A percentile compares a stretch with the other conserved stretches of the same genome.
phyloP scores from a whole-genome alignment of 2,888 invertebrate genomes.

The Micoletzkya japonica region DNA sequence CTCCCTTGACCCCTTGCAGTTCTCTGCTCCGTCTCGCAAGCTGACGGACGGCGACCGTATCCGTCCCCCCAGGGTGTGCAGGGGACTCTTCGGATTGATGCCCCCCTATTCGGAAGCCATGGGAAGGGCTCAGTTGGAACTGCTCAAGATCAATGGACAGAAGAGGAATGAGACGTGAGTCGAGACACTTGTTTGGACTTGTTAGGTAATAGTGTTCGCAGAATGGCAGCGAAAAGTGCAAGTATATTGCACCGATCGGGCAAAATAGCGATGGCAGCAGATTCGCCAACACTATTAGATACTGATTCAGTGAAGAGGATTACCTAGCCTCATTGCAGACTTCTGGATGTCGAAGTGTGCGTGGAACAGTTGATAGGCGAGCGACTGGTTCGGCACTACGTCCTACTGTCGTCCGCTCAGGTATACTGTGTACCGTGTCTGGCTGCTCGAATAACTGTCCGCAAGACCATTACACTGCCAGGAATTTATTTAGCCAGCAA shows the following conservation, averaged over 20 bases:
- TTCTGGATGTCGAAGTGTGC: conserved; percentile 52
- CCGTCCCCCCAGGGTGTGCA: conserved; percentile 45
- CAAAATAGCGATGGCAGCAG: too few species aligned
- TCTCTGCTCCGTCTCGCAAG: conserved; percentile 15
- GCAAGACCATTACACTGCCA: too few species aligned
- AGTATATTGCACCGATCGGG: too few species aligned
- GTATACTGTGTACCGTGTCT: conserved; percentile 4
- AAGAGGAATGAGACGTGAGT: conserved; percentile 44
- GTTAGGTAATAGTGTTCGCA: neutral
- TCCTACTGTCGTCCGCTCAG: conserved; percentile 57
- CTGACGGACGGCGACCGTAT: conserved; percentile 32
- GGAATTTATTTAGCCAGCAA: too few species aligned
- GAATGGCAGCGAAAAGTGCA: too few species aligned
- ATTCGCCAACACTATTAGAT: too few species aligned
- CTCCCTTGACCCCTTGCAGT: too few species aligned
- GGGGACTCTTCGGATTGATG: conserved; percentile 46
- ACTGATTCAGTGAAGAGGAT: too few species aligned
- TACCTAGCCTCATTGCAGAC: conserved; percentile 32
- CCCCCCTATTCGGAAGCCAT: conserved; percentile 49
- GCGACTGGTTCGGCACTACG: conserved; percentile 46
- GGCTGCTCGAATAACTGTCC: too few species aligned
- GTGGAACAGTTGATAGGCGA: conserved; percentile 41
- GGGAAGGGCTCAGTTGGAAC: conserved; percentile 57
- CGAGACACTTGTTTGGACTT: too few species aligned
- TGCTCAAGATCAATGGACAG: conserved; percentile 56